Percentiles rank a stretch among this genome's conserved stretches.
Evolutionary conservation across 2,797 vertebrate genomes (phyloP).

Genomic region (Tympanoctomys barrerae): DNA sequence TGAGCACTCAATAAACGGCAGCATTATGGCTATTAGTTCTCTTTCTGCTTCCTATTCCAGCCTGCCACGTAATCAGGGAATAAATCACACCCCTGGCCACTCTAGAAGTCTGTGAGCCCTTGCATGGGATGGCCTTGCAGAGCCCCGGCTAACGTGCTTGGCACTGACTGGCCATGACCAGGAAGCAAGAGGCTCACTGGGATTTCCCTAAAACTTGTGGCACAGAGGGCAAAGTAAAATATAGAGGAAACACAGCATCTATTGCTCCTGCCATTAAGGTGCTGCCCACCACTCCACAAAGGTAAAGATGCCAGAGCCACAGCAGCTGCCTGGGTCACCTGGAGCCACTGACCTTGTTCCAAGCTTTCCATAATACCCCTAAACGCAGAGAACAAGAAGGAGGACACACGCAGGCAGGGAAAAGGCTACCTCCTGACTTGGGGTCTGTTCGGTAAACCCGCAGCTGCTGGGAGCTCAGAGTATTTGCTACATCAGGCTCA

Average conservation of each 20-base stretch:
- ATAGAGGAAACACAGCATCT: neutral
- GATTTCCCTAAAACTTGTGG: neutral
- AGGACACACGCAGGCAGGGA: neutral
- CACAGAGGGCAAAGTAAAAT: neutral
- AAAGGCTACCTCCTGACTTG: neutral
- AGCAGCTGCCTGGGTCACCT: neutral
- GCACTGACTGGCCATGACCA: neutral
- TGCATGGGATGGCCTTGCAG: neutral
- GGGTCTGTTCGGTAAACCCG: neutral
- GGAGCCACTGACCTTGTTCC: neutral
- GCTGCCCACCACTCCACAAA: neutral
- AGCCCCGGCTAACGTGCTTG: neutral
- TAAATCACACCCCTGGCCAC: neutral
- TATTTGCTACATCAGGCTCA: neutral
- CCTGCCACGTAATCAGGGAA: neutral
- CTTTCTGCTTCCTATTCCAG: slow-evolving; percentile 39
- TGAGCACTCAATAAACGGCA: neutral
- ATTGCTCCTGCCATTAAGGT: neutral
- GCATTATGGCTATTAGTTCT: slow-evolving; percentile 46
- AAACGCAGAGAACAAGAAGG: neutral
- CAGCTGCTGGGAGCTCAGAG: neutral
- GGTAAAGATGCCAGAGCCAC: neutral
- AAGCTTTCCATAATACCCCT: neutral
- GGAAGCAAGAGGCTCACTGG: neutral
- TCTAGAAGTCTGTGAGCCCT: neutral